Evolutionary conservation across 2,113 vertebrate genomes (phyloP), one percentile per base, ranked within the genome.

Genomic region (Psilopogon haemacephalus): DNA sequence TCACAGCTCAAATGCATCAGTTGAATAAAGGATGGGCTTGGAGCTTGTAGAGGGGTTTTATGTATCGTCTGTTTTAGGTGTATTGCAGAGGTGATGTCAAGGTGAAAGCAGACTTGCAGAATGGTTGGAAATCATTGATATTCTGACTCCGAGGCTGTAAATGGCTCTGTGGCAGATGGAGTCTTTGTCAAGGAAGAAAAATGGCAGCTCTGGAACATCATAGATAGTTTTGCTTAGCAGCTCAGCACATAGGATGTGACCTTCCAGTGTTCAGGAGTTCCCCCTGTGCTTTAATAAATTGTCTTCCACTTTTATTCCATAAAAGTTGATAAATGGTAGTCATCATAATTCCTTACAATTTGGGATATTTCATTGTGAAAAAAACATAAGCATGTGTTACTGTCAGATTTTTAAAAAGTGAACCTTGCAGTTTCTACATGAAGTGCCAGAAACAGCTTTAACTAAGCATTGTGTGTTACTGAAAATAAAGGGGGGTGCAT

Each of bases 101-200:
- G 99, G 99, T 99, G 98, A 99, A 98, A 97, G 95, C 98, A 97
- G 95, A 96, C 96, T 97, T 98, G 96, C 97, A 94, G 97, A 98
- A 98, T 98, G 97, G 97, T 98, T 97, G 97, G 97, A 98, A 99
- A 99, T 99, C 98, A 99, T 99, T 99, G 99, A 98, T 98, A 99
- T 99, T 99, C 99, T 98, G 97, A 98, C 98, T 99, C 97, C 20
- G 97, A 98, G 97, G 97, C 98, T 98, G 98, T 97, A 98, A 99
- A 98, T 98, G 98, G 98, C 98, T 98, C 95, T 75, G 98, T 98
- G 98, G 98, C 99, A 99, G 98, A 99, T 99, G 98, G 99, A 98
- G 98, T 98, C 98, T 98, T 98, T 99, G 98, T 99, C 98, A 98
- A 97, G 97, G 97, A 99, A 98, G 98, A 99, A 98, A 98, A 99